These are phyloP conservation scores for Cantharis rustica DNA, from an alignment of 2,888 invertebrate genomes.

Conservation along the genomic window DNA sequence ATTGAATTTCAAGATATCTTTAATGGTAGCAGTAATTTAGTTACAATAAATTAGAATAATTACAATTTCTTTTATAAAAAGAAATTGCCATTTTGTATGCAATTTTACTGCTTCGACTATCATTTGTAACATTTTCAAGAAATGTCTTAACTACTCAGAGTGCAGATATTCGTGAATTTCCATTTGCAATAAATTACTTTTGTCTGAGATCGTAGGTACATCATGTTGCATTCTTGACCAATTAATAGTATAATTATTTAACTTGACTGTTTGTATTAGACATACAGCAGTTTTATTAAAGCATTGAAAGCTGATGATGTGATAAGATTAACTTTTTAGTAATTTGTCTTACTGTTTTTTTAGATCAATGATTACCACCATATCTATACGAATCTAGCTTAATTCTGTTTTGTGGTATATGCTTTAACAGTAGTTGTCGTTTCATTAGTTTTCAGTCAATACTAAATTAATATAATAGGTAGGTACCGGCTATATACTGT, in stretches of 20 bases:
- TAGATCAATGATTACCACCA: neutral
- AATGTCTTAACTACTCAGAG: too few relatives aligned
- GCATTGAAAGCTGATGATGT: too few relatives aligned
- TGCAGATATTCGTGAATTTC: too few relatives aligned
- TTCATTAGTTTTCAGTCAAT: conserved; percentile 17
- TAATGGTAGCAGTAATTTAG: too few relatives aligned
- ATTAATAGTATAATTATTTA: neutral
- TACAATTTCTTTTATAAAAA: neutral
- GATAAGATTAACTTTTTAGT: neutral
- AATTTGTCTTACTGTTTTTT: neutral
- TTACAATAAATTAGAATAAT: neutral
- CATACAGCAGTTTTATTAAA: neutral
- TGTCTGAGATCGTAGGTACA: too few relatives aligned
- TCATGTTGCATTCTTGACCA: neutral
- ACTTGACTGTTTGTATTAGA: neutral
- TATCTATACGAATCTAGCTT: neutral
- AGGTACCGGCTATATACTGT: conserved; percentile 10
- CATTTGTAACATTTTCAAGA: too few relatives aligned
- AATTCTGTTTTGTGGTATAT: neutral
- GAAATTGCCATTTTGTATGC: too few relatives aligned
- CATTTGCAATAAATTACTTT: too few relatives aligned
- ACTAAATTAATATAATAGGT: conserved; percentile 20
- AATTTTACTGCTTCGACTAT: too few relatives aligned
- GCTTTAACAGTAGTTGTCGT: conserved; percentile 5
- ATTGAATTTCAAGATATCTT: too few relatives aligned